A percentile compares a stretch with the other conserved stretches of the same genome.
phyloP scores from a whole-genome alignment of 1,140 invertebrate species.

The Zaprionus ornatus region DNA sequence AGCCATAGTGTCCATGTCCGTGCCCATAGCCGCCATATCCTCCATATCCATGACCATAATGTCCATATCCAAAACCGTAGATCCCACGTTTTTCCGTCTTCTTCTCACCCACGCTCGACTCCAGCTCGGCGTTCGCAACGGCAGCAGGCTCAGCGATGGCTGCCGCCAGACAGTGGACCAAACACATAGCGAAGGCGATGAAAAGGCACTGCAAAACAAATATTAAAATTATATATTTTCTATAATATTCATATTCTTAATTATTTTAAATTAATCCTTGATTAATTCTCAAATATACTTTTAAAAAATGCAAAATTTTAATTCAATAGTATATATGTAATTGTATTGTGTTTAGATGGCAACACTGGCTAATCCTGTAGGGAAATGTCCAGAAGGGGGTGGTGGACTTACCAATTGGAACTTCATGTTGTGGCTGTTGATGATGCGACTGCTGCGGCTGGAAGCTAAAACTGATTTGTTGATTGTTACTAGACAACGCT shows the following conservation, averaged over 20 bases:
- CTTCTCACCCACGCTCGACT: conserved; percentile 55
- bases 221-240: neutral
- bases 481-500: conserved; percentile 35
- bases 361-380: neutral
- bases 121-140: conserved; percentile 30
- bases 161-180: conserved; percentile 58
- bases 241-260: too few relatives aligned
- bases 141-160: conserved; percentile 57
- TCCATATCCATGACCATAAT: conserved; percentile 56
- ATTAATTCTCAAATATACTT: too few relatives aligned
- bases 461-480: conserved; percentile 58
- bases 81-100: conserved; percentile 78
- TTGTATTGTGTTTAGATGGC: neutral
- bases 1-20: conserved; percentile 46
- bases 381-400: neutral
- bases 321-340: too few relatives aligned
- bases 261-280: too few relatives aligned
- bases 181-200: conserved; percentile 57
- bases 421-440: neutral
- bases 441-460: conserved; percentile 32
- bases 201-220: conserved; percentile 57
- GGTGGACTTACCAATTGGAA: neutral
- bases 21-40: conserved; percentile 60
- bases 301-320: too few relatives aligned
- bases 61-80: conserved; percentile 73